Evolutionary conservation across 2,888 invertebrate species (phyloP), one percentile per base, ranked within the genome.

Genomic region (Odontomyia ornata): DNA sequence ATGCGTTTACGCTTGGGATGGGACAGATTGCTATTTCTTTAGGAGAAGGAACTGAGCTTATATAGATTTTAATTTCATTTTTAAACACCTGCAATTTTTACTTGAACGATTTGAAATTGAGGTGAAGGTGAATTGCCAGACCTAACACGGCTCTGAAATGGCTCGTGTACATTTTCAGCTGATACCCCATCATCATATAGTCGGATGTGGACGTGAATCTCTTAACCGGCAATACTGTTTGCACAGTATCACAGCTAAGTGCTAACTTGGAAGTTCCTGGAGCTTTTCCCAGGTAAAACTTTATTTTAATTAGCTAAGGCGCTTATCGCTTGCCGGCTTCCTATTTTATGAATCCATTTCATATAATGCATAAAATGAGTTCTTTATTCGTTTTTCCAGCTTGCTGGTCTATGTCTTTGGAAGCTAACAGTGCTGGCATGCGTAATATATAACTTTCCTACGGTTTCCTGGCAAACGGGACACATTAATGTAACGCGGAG

Each of bases 261-360:
- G 1, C 18, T 52, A 18, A 18, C 52, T 52, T 52, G n/a, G 0
- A 18, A 52, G 52, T 52, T 52, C 27, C 62, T 27, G 15, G 36
- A 62, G 62, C 27, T 27, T 62, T 28, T 25, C 36, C 25, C 65
- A 65, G 71, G 56, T 28, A 72, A 23, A 75, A 75, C 64, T 75
- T 64, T 75, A 75, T 75, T 75, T 75, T 75, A 75, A 75, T 75
- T 75, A 75, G 64, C 64, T 62, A 47, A 64, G 75, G 75, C 64
- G 64, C 62, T 75, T 62, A 64, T 65, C 75, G 52, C 13, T 46
- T 23, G 64, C 75, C 47, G 60, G 28, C 75, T 27, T 62, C 60
- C 36, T 43, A 43, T 62, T 75, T 75, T 75, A 75, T 75, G 60
- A 62, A 25, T 62, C 52, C 30, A 56, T 72, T 52, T 21, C 71